Percentiles rank a stretch among this genome's conserved stretches.
phyloP scores from a whole-genome alignment of 2,113 vertebrate genomes.

The Odontophorus gujanensis region DNA sequence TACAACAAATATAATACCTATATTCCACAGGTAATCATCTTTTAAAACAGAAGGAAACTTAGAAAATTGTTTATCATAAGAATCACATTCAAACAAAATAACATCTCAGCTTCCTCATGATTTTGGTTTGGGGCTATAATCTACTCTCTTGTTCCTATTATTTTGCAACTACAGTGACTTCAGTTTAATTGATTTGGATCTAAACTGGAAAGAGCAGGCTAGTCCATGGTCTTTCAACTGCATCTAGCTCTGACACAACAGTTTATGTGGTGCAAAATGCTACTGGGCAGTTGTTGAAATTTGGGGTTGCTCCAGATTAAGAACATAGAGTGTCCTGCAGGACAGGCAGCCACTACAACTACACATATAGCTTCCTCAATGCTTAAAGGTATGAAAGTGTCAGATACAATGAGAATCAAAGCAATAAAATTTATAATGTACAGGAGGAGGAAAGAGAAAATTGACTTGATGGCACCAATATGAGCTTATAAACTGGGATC shows the following conservation, averaged over 20 bases:
- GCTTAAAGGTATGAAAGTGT: not conserved
- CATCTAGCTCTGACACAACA: not conserved
- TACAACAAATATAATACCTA: not conserved
- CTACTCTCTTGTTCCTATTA: not conserved
- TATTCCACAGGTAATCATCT: not conserved
- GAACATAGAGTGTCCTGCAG: not conserved
- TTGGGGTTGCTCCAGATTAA: slow-evolving; percentile 35
- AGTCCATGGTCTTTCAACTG: rapidly evolving
- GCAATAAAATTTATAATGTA: not conserved
- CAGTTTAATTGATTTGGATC: not conserved
- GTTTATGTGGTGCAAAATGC: not conserved
- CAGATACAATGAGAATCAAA: not conserved
- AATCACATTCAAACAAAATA: not conserved
- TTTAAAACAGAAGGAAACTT: not conserved
- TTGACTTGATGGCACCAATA: not conserved
- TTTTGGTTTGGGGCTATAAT: not conserved
- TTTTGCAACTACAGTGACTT: not conserved
- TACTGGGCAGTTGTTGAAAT: not conserved
- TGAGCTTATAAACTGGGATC: not conserved
- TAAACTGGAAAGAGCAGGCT: not conserved
- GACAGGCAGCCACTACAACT: not conserved
- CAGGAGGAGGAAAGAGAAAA: slow-evolving; percentile 17
- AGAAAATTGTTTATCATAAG: not conserved
- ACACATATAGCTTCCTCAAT: not conserved
- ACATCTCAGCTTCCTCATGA: not conserved